Evolutionary conservation across 2,113 vertebrate species (phyloP).

Genomic region (Steatornis caripensis): DNA sequence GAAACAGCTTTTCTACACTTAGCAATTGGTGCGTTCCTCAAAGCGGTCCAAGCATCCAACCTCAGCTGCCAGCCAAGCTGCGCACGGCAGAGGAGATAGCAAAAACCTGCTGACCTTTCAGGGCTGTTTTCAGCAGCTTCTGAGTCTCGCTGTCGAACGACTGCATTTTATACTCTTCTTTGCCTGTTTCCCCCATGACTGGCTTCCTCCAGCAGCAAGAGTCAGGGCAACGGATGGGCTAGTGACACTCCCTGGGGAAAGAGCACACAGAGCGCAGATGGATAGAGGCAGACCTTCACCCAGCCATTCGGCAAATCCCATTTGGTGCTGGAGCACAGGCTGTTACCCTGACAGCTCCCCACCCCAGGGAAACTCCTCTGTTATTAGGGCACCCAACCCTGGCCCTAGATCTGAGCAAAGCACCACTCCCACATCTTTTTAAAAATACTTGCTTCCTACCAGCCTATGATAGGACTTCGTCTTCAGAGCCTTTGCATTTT

Average conservation of each 20-base stretch:
- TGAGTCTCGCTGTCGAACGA: constrained; percentile 89
- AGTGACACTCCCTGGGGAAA: constrained; percentile 3
- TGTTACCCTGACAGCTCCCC: not conserved
- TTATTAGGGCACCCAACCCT: not conserved
- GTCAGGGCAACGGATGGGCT: not conserved
- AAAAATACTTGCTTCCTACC: not conserved
- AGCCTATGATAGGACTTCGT: not conserved
- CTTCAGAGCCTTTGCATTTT: not conserved
- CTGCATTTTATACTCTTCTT: constrained; percentile 93
- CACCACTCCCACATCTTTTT: not conserved
- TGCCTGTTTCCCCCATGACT: constrained; percentile 83
- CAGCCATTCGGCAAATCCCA: not conserved
- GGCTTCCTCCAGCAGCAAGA: not conserved
- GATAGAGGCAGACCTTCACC: not conserved
- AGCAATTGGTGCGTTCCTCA: not conserved
- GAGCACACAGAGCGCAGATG: not conserved
- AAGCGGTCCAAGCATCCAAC: not conserved
- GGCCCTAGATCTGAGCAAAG: not conserved
- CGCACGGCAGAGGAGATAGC: not conserved
- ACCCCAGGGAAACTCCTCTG: not conserved
- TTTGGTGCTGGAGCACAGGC: not conserved
- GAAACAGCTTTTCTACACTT: not conserved
- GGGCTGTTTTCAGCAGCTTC: constrained; percentile 89
- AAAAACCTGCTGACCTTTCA: constrained; percentile 81
- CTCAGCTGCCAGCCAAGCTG: not conserved